Conservation (phyloP, 1,140 invertebrate genomes). For the Dendrolimus punctatus region DNA sequence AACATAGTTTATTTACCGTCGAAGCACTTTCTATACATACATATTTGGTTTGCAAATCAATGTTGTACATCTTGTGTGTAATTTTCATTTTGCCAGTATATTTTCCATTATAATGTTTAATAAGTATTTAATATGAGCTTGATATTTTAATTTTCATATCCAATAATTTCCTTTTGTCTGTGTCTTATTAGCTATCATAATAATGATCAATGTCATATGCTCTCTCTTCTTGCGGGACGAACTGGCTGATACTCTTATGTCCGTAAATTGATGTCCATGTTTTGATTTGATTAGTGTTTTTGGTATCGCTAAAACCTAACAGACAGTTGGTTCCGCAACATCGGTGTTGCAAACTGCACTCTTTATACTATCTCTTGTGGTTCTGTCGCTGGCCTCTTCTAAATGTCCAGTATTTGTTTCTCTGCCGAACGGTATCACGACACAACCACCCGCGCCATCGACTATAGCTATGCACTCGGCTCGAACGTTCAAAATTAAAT, state of each 20-base stretch:
- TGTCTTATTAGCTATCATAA: conserved; percentile 63
- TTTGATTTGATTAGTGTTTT: not conserved
- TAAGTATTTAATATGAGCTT: conserved; percentile 43
- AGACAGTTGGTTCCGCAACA: conserved; percentile 42
- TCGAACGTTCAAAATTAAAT: conserved; percentile 67
- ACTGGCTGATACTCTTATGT: conserved; percentile 27
- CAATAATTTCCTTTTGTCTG: conserved; percentile 45
- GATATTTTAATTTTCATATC: conserved; percentile 37
- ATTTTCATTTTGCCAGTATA: conserved; percentile 46
- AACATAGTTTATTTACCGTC: conserved; percentile 35
- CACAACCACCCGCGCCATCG: conserved; percentile 57
- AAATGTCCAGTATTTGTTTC: conserved; percentile 56
- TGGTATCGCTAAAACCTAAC: conserved; percentile 3
- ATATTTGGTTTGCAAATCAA: conserved; percentile 58
- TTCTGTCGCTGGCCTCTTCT: conserved; percentile 66
- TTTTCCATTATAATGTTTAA: conserved; percentile 27
- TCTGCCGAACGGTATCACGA: conserved; percentile 44
- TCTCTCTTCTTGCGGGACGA: conserved; percentile 44
- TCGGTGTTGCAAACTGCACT: conserved; percentile 72
- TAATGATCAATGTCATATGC: conserved; percentile 58
- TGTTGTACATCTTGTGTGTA: conserved; percentile 63
- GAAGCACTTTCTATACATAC: conserved; percentile 52
- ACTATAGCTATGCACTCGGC: conserved; percentile 65
- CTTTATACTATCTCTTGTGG: conserved; percentile 68
- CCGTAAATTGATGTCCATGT: not conserved